Evolutionary conservation across 2,888 invertebrate species (phyloP).

Genomic region (Netelia fuscicornis): DNA sequence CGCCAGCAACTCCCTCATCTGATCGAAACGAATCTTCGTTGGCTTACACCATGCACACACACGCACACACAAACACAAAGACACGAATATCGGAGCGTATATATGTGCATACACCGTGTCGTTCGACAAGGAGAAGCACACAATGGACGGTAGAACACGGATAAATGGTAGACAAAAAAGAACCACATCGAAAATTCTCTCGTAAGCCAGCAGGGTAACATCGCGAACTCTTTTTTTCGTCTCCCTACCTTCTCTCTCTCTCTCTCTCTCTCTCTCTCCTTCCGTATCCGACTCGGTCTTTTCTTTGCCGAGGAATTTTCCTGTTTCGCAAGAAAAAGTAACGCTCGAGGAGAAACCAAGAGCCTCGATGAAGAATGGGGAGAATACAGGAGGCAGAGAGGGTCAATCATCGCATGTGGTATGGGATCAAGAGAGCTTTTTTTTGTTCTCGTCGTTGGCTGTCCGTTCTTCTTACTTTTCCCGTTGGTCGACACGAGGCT

Average conservation of each 20-base stretch:
- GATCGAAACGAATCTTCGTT: conserved; percentile 46
- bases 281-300: neutral
- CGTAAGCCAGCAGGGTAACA: conserved; percentile 39
- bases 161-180: conserved; percentile 2
- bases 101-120: neutral
- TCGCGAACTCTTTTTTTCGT: conserved; percentile 17
- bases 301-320: conserved; percentile 49
- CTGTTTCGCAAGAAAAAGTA: conserved; percentile 50
- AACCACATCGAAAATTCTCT: conserved; percentile 47
- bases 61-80: neutral
- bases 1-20: conserved; percentile 24
- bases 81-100: neutral
- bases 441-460: conserved; percentile 45
- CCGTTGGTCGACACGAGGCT: neutral
- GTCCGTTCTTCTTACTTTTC: conserved; percentile 25
- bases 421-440: conserved; percentile 53
- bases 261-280: conserved; percentile 13
- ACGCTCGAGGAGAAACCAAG: conserved; percentile 71
- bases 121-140: conserved; percentile 1
- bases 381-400: conserved; percentile 2
- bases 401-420: conserved; percentile 42
- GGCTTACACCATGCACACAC: conserved; percentile 24
- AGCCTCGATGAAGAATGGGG: conserved; percentile 67
- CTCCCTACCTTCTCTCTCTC: conserved; percentile 11
- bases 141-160: conserved; percentile 7